These are phyloP conservation scores for Paradoxurus hermaphroditus DNA, from an alignment of 2,113 vertebrate genomes.

Conservation along the genomic window DNA sequence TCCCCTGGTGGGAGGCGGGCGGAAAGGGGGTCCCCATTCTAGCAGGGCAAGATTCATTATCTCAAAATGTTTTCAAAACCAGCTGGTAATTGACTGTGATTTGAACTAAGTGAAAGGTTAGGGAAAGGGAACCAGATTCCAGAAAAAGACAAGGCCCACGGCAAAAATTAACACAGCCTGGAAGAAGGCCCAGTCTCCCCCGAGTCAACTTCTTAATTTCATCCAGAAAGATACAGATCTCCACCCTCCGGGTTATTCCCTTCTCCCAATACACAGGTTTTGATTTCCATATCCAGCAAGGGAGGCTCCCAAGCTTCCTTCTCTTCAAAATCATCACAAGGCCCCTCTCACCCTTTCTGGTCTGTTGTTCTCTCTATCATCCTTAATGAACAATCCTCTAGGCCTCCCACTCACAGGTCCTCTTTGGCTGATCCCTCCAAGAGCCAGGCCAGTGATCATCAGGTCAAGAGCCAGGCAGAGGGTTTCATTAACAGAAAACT, in stretches of 20 bases:
- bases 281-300: not conserved
- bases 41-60: not conserved
- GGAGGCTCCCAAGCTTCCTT: not conserved
- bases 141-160: constrained; percentile 22
- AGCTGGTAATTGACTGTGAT: constrained; percentile 11
- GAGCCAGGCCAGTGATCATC: not conserved
- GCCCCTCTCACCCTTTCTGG: not conserved
- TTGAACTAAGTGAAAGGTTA: constrained; percentile 39
- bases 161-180: constrained; percentile 28
- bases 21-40: not conserved
- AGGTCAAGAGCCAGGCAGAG: not conserved
- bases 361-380: not conserved
- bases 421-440: not conserved
- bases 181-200: not conserved
- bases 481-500: not conserved
- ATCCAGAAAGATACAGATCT: constrained; percentile 5
- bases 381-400: not conserved
- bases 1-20: not conserved
- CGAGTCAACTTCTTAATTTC: constrained; percentile 15
- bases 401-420: not conserved
- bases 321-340: not conserved
- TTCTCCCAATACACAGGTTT: not conserved
- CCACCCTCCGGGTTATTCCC: not conserved
- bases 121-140: constrained; percentile 26
- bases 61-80: constrained; percentile 21